Conservation (phyloP, 1,140 invertebrate species). For the Tribolium madens region DNA sequence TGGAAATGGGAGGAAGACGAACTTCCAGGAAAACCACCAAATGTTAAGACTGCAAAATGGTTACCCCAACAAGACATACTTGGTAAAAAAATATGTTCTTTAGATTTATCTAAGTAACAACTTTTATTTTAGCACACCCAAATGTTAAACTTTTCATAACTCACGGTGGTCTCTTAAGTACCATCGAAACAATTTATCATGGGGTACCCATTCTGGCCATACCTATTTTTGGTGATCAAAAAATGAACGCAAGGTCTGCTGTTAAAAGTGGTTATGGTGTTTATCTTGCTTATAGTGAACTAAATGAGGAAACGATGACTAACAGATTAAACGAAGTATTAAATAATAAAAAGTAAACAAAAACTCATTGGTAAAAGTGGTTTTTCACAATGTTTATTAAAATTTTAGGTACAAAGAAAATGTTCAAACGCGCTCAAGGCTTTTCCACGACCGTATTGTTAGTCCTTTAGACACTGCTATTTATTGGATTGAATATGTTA, state of each 20-base stretch:
- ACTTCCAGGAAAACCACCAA: slow-evolving; percentile 69
- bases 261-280: slow-evolving; percentile 45
- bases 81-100: slow-evolving; percentile 64
- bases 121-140: slow-evolving; percentile 32
- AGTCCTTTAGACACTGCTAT: slow-evolving; percentile 73
- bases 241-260: slow-evolving; percentile 55
- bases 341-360: not conserved
- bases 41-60: slow-evolving; percentile 76
- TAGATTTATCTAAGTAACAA: not conserved
- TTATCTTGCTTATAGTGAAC: slow-evolving; percentile 55
- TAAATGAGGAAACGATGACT: slow-evolving; percentile 57
- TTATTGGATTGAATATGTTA: slow-evolving; percentile 78
- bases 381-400: too few relatives aligned
- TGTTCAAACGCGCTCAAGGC: slow-evolving; percentile 67
- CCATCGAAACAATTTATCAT: slow-evolving; percentile 65
- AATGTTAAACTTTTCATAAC: slow-evolving; percentile 48
- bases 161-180: slow-evolving; percentile 45
- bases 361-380: too few relatives aligned
- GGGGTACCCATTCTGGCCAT: slow-evolving; percentile 67
- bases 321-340: slow-evolving; percentile 56
- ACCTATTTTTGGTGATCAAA: slow-evolving; percentile 59
- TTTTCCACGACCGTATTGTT: slow-evolving; percentile 73
- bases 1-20: slow-evolving; percentile 77
- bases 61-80: slow-evolving; percentile 79
- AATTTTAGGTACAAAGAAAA: slow-evolving; percentile 53